Evolutionary conservation across 2,113 vertebrate genomes (phyloP).

Genomic region (Cyphomyrus discorhynchus): DNA sequence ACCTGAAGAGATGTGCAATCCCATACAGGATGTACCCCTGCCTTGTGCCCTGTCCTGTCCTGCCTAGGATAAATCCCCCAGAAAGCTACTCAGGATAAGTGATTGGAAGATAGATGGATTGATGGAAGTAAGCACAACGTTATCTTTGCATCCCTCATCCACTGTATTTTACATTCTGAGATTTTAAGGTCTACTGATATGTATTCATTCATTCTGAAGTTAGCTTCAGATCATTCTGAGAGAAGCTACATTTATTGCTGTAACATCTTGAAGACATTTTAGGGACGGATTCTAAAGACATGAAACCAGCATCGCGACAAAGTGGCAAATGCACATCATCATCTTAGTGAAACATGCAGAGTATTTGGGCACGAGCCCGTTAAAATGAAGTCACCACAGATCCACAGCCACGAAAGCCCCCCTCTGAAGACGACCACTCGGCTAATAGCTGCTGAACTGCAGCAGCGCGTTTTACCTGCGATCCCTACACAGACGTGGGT

Average conservation of each 20-base stretch:
- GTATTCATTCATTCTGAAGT: neutral
- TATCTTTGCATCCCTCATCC: neutral
- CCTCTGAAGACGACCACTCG: constrained; percentile 15
- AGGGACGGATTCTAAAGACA: neutral
- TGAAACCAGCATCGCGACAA: neutral
- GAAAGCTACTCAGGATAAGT: neutral
- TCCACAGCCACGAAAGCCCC: constrained; percentile 5
- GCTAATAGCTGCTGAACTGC: constrained; percentile 13
- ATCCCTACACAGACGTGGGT: constrained; percentile 29
- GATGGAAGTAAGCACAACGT: neutral
- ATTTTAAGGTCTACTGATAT: neutral
- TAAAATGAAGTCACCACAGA: neutral
- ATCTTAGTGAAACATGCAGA: too few relatives aligned
- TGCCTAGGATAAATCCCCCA: neutral
- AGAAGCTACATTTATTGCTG: neutral
- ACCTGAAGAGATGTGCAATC: neutral
- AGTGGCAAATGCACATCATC: neutral
- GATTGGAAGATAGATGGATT: neutral
- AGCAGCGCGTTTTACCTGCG: constrained; percentile 34
- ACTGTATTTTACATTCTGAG: neutral
- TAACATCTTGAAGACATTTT: neutral
- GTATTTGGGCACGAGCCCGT: neutral
- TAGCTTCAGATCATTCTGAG: neutral
- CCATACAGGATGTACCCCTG: neutral
- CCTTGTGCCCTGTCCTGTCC: neutral